These are phyloP conservation scores for Lithosia quadra DNA, from an alignment of 2,888 invertebrate genomes.

Conservation along the genomic window DNA sequence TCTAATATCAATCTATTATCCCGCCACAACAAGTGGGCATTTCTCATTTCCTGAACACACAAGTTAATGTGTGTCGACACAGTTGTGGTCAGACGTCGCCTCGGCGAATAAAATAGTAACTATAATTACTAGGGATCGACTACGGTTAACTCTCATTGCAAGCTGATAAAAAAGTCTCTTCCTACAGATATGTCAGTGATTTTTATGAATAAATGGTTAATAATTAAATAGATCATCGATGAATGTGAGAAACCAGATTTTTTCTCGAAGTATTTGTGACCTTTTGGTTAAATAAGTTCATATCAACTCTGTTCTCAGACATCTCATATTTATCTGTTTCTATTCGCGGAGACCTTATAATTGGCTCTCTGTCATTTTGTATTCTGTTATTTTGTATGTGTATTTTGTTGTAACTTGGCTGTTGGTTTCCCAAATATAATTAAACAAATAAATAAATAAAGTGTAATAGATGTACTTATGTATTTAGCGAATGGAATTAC, in stretches of 20 bases:
- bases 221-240: not conserved
- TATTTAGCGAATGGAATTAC: no score
- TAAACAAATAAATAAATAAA: no score
- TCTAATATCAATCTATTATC: conserved; percentile 19
- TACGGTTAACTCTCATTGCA: conserved; percentile 10
- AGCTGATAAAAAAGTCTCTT: not conserved
- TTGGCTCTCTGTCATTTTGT: no score
- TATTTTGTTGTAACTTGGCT: no score
- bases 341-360: no score
- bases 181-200: not conserved
- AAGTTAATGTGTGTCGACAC: conserved; percentile 48
- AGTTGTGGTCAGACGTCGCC: conserved; percentile 41
- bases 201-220: not conserved
- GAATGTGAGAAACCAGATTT: not conserved
- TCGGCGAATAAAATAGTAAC: conserved; percentile 29
- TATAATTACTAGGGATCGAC: conserved; percentile 19
- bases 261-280: no score
- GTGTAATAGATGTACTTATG: no score
- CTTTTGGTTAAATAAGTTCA: no score
- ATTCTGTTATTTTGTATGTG: no score
- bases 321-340: no score
- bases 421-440: no score
- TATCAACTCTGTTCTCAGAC: no score
- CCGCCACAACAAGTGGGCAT: conserved; percentile 30
- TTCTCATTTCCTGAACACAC: conserved; percentile 51